Evolutionary conservation across 2,797 vertebrate genomes (phyloP).

Genomic region (Salarias fasciatus): DNA sequence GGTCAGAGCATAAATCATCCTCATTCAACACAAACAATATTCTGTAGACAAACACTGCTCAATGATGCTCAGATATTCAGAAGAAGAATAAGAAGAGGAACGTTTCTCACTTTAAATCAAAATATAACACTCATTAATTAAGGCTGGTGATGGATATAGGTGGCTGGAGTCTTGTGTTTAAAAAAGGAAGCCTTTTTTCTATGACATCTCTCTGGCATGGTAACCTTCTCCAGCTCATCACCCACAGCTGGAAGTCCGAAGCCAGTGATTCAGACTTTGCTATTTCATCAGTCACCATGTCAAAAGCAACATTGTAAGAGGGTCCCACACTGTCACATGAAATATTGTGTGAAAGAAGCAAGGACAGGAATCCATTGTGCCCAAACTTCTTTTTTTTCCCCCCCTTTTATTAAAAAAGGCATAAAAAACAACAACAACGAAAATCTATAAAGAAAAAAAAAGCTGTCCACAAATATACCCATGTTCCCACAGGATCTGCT

Average conservation of each 20-base stretch:
- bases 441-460: too few species aligned
- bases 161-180: constrained; percentile 37
- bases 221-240: too few species aligned
- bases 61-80: not conserved
- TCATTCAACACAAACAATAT: constrained; percentile 8
- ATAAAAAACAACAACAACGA: too few species aligned
- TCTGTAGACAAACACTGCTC: constrained; percentile 14
- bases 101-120: constrained; percentile 37
- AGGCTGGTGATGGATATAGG: constrained; percentile 47
- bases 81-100: not conserved
- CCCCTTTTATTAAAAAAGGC: too few species aligned
- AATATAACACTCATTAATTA: constrained; percentile 58
- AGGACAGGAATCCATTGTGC: constrained; percentile 54
- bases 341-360: constrained; percentile 56
- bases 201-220: constrained; percentile 54
- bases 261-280: constrained; percentile 73
- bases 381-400: constrained; percentile 50
- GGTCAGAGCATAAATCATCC: constrained; percentile 21
- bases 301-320: constrained; percentile 66
- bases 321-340: constrained; percentile 59
- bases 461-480: constrained; percentile 22
- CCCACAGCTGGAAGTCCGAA: constrained; percentile 56
- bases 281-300: constrained; percentile 72
- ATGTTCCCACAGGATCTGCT: constrained; percentile 41
- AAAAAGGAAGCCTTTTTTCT: constrained; percentile 41